Conservation (phyloP, 2,888 invertebrate genomes). For the Tenthredo mesomela region DNA sequence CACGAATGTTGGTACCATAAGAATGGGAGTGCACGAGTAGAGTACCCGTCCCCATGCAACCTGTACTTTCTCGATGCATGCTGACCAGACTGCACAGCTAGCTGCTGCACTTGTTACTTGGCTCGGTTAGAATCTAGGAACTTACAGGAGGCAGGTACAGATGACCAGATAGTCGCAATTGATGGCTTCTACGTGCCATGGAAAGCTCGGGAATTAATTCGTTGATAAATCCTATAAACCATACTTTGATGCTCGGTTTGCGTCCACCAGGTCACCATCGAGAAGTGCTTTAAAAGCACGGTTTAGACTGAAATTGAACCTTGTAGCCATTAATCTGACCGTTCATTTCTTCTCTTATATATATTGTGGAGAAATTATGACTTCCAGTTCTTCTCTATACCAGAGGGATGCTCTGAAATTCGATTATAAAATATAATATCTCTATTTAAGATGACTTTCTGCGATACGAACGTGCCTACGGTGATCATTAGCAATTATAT, state of each 20-base stretch:
- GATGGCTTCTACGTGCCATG: conserved; percentile 27
- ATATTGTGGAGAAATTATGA: not conserved
- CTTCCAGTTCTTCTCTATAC: not conserved
- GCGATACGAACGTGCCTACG: conserved; percentile 8
- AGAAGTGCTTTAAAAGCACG: not conserved
- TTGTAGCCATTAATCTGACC: not conserved
- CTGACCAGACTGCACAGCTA: conserved; percentile 2
- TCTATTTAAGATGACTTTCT: conserved; percentile 14
- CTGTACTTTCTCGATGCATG: conserved; percentile 26
- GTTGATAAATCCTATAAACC: conserved; percentile 10
- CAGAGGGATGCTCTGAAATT: not conserved
- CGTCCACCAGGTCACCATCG: not conserved
- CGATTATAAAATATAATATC: conserved; percentile 25
- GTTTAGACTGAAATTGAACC: not conserved
- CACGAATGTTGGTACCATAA: conserved; percentile 20
- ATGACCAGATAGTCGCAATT: conserved; percentile 22
- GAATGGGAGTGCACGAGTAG: conserved; percentile 39
- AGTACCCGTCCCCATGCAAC: not conserved
- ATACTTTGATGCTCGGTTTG: not conserved
- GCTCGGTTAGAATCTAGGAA: conserved; percentile 15
- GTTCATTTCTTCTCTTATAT: not conserved
- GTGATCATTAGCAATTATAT: conserved; percentile 29
- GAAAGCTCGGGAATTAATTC: conserved; percentile 29
- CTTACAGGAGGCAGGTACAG: conserved; percentile 29
- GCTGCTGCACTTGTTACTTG: conserved; percentile 36